These are phyloP conservation scores for Ischnura elegans DNA, from an alignment of 2,888 invertebrate species.

Conservation along the genomic window DNA sequence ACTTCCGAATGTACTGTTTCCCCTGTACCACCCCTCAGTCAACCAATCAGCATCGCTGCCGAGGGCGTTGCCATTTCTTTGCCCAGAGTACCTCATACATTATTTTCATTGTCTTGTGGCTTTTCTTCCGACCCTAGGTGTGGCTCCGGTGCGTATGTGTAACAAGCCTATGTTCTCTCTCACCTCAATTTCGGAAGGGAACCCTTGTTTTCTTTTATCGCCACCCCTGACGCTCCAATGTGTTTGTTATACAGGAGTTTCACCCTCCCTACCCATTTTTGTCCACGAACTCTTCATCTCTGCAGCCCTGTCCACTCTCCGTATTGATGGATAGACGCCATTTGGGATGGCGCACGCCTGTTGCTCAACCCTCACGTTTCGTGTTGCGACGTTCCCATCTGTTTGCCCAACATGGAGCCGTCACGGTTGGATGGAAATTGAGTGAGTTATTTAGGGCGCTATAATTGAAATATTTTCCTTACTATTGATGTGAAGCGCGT, in stretches of 20 bases:
- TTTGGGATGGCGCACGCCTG: not conserved
- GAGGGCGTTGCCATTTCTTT: not conserved
- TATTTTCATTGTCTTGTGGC: not conserved
- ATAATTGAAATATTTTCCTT: not conserved
- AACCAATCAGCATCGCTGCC: not conserved
- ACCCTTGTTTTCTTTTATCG: not conserved
- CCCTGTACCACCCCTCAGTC: not conserved
- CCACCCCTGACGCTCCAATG: not conserved
- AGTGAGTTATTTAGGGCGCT: not conserved
- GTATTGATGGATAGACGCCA: not conserved
- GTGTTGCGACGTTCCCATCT: not conserved
- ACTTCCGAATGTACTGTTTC: too few species aligned
- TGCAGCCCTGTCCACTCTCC: not conserved
- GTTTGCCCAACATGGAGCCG: not conserved
- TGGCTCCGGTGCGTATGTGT: not conserved
- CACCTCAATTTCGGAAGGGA: not conserved
- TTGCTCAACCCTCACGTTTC: not conserved
- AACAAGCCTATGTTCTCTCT: not conserved
- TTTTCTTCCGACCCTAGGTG: not conserved
- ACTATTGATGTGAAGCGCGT: not conserved
- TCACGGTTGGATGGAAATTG: not conserved
- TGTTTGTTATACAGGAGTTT: too few species aligned
- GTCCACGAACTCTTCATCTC: too few species aligned
- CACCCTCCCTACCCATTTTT: too few species aligned
- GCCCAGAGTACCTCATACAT: not conserved